Conservation (phyloP, 2,797 vertebrate species). For the Cheirogaleus major region DNA sequence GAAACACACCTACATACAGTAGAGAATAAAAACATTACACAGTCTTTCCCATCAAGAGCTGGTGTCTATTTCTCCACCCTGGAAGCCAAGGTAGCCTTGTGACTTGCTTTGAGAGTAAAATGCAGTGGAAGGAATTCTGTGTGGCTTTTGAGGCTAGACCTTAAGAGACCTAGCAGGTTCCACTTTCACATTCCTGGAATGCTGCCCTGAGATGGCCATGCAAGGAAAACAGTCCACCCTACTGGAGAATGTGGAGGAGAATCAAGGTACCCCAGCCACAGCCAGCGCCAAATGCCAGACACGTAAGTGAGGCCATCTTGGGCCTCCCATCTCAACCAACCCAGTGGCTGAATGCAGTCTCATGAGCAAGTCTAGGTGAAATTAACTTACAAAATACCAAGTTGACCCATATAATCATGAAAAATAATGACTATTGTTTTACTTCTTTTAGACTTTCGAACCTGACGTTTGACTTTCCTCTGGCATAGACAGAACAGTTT, state of each 20-base stretch:
- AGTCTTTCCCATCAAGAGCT: background rate
- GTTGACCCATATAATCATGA: background rate
- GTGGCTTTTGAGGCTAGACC: background rate
- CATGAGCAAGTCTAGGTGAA: background rate
- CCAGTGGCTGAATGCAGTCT: background rate
- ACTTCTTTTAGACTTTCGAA: slow-evolving; percentile 15
- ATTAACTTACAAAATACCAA: background rate
- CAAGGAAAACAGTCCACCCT: background rate
- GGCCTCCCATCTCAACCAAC: background rate
- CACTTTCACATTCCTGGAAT: background rate
- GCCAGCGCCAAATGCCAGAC: background rate
- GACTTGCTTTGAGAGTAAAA: slow-evolving; percentile 8
- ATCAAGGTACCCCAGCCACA: background rate
- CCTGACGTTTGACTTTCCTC: background rate
- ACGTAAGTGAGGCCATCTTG: background rate
- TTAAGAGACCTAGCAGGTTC: background rate
- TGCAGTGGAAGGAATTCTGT: background rate
- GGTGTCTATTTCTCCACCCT: background rate
- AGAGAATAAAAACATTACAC: background rate
- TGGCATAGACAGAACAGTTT: background rate
- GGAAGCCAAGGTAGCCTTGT: background rate
- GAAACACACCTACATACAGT: background rate
- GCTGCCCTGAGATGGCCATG: background rate
- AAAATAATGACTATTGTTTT: background rate
- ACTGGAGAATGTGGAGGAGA: background rate